Conservation (phyloP, 2,888 invertebrate species). For the Lymantria dispar region DNA sequence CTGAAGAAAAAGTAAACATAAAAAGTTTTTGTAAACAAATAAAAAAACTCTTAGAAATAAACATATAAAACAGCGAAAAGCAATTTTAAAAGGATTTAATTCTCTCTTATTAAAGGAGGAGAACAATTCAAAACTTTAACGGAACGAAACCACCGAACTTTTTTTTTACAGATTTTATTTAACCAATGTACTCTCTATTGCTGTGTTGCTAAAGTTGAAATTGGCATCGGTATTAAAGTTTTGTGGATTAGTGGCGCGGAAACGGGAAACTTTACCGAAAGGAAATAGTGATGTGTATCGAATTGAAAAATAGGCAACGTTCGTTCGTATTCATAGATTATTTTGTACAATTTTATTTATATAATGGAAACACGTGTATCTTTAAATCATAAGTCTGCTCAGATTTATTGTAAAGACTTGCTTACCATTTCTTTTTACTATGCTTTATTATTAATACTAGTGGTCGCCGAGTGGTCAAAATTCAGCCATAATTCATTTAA, state of each 20-base stretch:
- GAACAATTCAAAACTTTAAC: constrained; percentile 43
- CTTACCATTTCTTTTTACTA: too few species aligned
- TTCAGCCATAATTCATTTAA: too few species aligned
- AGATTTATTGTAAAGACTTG: too few species aligned
- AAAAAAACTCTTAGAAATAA: too few species aligned
- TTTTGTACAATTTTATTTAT: neutral
- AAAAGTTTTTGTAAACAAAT: neutral
- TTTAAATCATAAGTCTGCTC: too few species aligned
- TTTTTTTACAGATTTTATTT: constrained; percentile 17
- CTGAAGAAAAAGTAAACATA: constrained; percentile 1
- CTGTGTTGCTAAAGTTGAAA: constrained; percentile 44
- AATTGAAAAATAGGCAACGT: constrained; percentile 1
- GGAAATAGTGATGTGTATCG: constrained; percentile 27
- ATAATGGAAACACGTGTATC: too few species aligned
- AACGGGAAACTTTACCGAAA: constrained; percentile 38
- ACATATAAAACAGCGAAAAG: constrained; percentile 17
- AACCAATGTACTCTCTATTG: constrained; percentile 37
- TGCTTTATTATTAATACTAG: too few species aligned
- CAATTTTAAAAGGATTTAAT: constrained; percentile 38
- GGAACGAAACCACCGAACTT: constrained; percentile 27
- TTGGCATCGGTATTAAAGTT: constrained; percentile 52
- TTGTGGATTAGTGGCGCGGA: constrained; percentile 58
- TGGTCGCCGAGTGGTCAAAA: too few species aligned
- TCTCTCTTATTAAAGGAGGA: constrained; percentile 41
- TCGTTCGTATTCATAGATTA: neutral